Evolutionary conservation across 2,797 vertebrate genomes (phyloP), one percentile per base, ranked within the genome.

Genomic region (Hyperoplus immaculatus): DNA sequence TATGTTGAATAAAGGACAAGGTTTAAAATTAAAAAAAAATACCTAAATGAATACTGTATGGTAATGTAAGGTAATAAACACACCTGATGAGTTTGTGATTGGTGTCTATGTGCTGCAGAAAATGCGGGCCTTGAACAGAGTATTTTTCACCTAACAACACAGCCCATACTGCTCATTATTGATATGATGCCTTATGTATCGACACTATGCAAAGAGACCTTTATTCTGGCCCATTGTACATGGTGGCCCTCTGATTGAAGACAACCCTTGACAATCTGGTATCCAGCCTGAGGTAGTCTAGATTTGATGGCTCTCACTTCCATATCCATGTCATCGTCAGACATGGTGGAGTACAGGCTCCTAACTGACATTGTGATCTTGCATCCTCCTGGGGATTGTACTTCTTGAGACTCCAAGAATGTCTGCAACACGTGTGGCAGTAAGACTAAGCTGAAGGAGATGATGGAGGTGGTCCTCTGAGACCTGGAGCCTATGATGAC

Each of bases 31-130:
- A 21, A 21, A 21, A 21, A 21, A 29, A 29, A 29, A 29, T 29
- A 29, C 29, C 29, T 29, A 29, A 29, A 29, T 29, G 29, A 29
- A 29, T 29, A 29, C 29, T 29, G 29, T 29, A 29, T 29, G 29
- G 29, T 29, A 29, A 29, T 29, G 29, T 29, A 58, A 64, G 43
- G 6, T 8, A 50, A 50, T 12, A 41, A 45, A 68, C 64, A 76
- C 47, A 77, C 42, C 74, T 76, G 9, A 69, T 29, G 46, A 76
- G 57, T 69, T 53, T 53, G 50, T 63, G 66, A 49, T 57, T 77
- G 55, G 51, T 63, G 56, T 69, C 74, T 47, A 58, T 70, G 58
- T 70, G 59, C 43, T 71, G 54, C 54, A 72, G 9, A 38, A 72
- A 65, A 29, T 68, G 36, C 55, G 29, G 63, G 63, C 49, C 56